These are phyloP conservation scores for Cardiocondyla obscurior DNA, from an alignment of 1,140 invertebrate genomes.

Conservation along the genomic window DNA sequence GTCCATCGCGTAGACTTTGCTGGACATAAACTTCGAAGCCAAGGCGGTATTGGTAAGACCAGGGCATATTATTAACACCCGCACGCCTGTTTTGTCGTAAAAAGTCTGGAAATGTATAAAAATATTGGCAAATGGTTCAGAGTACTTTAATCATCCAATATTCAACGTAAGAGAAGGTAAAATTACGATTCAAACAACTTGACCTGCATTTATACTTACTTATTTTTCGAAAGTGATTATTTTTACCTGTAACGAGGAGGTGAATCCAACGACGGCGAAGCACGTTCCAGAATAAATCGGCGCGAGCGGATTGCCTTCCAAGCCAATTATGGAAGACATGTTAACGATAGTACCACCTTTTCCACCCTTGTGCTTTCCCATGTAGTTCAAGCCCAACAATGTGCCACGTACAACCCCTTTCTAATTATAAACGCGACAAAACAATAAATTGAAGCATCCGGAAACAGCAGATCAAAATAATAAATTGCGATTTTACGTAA, in stretches of 20 bases:
- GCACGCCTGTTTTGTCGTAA: slow-evolving; percentile 75
- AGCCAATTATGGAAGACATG: slow-evolving; percentile 75
- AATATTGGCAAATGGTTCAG: neutral
- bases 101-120: slow-evolving; percentile 52
- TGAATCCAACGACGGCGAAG: slow-evolving; percentile 85
- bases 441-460: slow-evolving; percentile 76
- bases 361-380: slow-evolving; percentile 77
- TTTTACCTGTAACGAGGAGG: slow-evolving; percentile 76
- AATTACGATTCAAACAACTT: neutral
- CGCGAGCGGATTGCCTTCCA: slow-evolving; percentile 67
- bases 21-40: slow-evolving; percentile 62
- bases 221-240: neutral
- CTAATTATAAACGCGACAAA: slow-evolving; percentile 78
- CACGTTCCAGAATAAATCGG: slow-evolving; percentile 88
- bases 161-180: neutral
- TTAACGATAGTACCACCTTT: slow-evolving; percentile 79
- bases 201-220: neutral
- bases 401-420: slow-evolving; percentile 76
- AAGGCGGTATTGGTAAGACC: slow-evolving; percentile 81
- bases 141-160: neutral
- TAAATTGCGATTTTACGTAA: slow-evolving; percentile 74
- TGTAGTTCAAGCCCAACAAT: slow-evolving; percentile 79
- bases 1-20: slow-evolving; percentile 61
- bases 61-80: slow-evolving; percentile 83
- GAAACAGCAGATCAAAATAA: slow-evolving; percentile 82